Base-by-base conservation (phyloP, 2,888 invertebrate species). In the Leucania comma region DNA sequence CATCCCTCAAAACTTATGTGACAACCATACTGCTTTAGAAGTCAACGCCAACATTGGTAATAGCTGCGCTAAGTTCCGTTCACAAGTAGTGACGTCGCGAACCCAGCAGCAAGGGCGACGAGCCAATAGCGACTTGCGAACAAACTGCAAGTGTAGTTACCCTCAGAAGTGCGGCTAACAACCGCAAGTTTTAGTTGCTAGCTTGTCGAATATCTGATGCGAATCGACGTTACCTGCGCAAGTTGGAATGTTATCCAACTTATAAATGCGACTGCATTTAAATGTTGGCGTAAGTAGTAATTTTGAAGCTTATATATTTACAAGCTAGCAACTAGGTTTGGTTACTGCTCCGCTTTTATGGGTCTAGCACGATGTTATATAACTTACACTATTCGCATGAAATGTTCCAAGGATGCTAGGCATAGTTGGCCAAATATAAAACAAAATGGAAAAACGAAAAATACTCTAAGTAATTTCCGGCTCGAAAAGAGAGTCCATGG, bases 171-270 rank as follows among this genome's bases (percentile, higher is more conserved):
- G 17, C 53, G n/a, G 46, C 61, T 65, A 62, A 80, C 80, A 62
- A 66, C 70, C 59, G 22, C 60, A 54, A 75, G 57, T 50, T 61
- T 38, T 57, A 57, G 9, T 54, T 35, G 38, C 48, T 22, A 63
- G 68, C 59, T 67, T 53, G 56, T 61, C n/a, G 64, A 78, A 78
- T 65, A 80, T 68, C 61, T 24, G 29, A 65, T 58, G 29, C 35
- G 22, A 61, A 74, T 48, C n/a, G 46, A 56, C 42, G 48, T 46
- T 35, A 61, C 62, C 59, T 74, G 53, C n/a, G 42, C 42, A 59
- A 72, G 35, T 76, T 76, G 2, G 4, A n/a, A 68, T 42, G 54
- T 76, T 50, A 56, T 9, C 42, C 8, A n/a, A 74, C 29, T 50
- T 66, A 17, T 24, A 56, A 65, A 32, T 65, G 53, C 26, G 12